Percentiles rank a stretch among this genome's conserved stretches.
phyloP scores from a whole-genome alignment of 2,888 invertebrate genomes.

The Glaucopsyche alexis region DNA sequence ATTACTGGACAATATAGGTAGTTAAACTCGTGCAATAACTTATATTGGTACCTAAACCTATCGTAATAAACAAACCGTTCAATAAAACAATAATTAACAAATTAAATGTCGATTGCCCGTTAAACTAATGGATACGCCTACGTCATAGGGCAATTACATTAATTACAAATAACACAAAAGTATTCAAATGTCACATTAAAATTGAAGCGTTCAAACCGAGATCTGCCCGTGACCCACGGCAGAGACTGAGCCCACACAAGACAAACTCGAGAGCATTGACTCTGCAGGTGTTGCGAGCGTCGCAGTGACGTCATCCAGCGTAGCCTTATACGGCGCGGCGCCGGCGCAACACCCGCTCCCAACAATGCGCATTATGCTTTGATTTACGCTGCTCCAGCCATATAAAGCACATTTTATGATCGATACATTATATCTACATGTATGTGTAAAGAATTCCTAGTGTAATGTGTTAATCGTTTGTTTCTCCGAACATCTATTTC shows the following conservation, averaged over 20 bases:
- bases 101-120: background rate
- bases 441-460: constrained; percentile 37
- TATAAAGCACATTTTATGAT: constrained; percentile 41
- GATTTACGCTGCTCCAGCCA: constrained; percentile 42
- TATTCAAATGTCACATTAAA: constrained; percentile 22
- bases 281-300: constrained; percentile 54
- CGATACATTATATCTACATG: constrained; percentile 35
- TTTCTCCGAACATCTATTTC: background rate
- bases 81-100: constrained; percentile 1
- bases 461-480: background rate
- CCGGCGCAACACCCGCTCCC: constrained; percentile 51
- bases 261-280: constrained; percentile 50
- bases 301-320: constrained; percentile 51
- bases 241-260: constrained; percentile 42
- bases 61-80: background rate
- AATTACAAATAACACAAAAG: constrained; percentile 24
- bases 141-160: background rate
- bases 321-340: constrained; percentile 54
- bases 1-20: background rate
- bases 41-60: background rate
- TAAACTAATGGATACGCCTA: background rate
- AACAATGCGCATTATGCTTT: constrained; percentile 45
- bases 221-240: constrained; percentile 30
- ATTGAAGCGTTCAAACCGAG: constrained; percentile 9
- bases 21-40: background rate